Evolutionary conservation across 2,888 invertebrate species (phyloP), one percentile per base, ranked within the genome.

Genomic region (Microdon myrmicae): DNA sequence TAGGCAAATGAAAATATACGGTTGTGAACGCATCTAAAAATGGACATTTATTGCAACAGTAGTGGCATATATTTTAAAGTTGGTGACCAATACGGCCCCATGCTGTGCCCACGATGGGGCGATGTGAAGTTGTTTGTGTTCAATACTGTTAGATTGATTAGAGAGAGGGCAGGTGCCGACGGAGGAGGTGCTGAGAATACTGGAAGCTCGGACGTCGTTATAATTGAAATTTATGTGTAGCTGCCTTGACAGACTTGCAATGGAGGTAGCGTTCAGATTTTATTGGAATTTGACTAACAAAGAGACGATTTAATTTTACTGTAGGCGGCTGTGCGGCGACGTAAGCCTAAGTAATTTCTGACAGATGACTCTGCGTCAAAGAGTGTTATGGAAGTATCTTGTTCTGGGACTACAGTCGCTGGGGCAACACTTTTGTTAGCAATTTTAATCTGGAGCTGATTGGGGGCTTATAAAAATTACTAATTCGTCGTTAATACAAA

Each of bases 31-130:
- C 64, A 64, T 64, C 58, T 64, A 64, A 64, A 64, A 64, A 53
- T 34, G 51, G 58, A 64, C 64, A 32, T 64, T 64, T 64, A 64
- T 64, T 58, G 53, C 47, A 64, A 64, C 64, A 51, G 64, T 64
- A 64, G 64, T 64, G 51, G 64, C 45, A 43, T 58, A 58, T 58
- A 64, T 64, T 58, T 64, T 64, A 47, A 53, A 64, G 44, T 47
- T 53, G 43, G 37, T 51, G 47, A 58, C 58, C 58, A 43, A 58
- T 55, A 49, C 37, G 58, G 43, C 58, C 58, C 47, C 64, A 64
- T 64, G 51, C 58, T 37, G 58, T 28, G 64, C 39, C 31, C 45
- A 51, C 44, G 61, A 49, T 48, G 35, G 44, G 34, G 10, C 20
- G 38, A n/a, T n/a, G 39, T 39, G 20, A 14, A 20, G 17, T 29